Evolutionary conservation across 1,140 invertebrate genomes (phyloP).

Genomic region (Orchesella cincta): DNA sequence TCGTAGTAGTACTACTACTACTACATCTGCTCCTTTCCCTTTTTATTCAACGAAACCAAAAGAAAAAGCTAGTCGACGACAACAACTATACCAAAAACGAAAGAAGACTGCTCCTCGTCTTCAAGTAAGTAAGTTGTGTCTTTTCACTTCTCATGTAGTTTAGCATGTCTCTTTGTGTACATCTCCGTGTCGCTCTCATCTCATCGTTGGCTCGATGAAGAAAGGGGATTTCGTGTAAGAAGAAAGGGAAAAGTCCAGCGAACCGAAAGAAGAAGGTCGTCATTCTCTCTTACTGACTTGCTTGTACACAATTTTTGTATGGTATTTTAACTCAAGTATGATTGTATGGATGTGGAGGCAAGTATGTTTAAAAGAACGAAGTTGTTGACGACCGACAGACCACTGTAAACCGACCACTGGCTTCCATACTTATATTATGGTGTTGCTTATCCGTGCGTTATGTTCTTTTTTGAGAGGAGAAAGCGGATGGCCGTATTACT

Average conservation of each 20-base stretch:
- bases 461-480: too few species aligned
- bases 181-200: background rate
- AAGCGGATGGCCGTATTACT: too few species aligned
- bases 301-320: background rate
- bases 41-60: constrained; percentile 10
- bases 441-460: too few species aligned
- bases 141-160: background rate
- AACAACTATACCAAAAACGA: background rate
- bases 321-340: too few species aligned
- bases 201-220: background rate
- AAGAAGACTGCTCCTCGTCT: background rate
- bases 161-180: background rate
- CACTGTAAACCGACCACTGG: too few species aligned
- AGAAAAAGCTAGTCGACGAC: background rate
- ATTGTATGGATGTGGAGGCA: too few species aligned
- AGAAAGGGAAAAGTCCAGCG: background rate
- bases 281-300: background rate
- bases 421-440: too few species aligned
- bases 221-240: background rate
- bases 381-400: too few species aligned
- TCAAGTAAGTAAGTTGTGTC: constrained; percentile 18
- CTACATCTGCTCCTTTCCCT: constrained; percentile 6
- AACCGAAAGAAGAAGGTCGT: constrained; percentile 16
- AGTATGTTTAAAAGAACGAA: too few species aligned
- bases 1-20: background rate